phyloP scores from a whole-genome alignment of 2,113 vertebrate species.

The Antigone vipio region DNA sequence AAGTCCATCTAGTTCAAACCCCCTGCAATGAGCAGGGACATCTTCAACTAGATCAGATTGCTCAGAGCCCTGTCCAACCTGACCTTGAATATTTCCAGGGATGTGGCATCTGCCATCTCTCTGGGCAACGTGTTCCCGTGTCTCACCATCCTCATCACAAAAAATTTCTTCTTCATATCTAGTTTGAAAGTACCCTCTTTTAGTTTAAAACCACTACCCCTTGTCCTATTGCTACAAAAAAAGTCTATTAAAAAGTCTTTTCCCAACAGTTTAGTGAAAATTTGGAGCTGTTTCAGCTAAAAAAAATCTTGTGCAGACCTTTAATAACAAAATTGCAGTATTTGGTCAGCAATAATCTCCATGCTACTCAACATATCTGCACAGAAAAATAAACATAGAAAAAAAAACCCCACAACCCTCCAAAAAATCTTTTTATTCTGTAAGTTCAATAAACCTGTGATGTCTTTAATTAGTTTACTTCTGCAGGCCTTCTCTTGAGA shows the following conservation, averaged over 20 bases:
- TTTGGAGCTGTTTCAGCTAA: background rate
- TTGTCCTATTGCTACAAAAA: accelerated
- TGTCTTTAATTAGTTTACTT: background rate
- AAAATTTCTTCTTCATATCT: background rate
- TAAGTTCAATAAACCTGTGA: background rate
- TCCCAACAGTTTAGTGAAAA: background rate
- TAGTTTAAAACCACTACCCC: accelerated
- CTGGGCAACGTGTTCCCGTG: background rate
- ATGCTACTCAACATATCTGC: background rate
- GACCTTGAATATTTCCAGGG: background rate
- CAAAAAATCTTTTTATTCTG: background rate
- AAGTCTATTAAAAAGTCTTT: background rate
- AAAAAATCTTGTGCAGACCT: background rate
- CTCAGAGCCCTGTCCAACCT: background rate
- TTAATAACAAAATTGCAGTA: background rate
- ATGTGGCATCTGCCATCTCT: too few species aligned
- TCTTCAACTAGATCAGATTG: background rate
- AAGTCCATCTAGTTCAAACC: background rate
- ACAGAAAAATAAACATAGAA: background rate
- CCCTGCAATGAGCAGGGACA: background rate
- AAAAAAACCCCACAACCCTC: too few species aligned
- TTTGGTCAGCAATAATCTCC: background rate
- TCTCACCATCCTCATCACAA: background rate
- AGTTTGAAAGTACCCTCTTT: background rate
- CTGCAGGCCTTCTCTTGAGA: background rate